These are phyloP conservation scores for Drosophila orena DNA, from an alignment of 1,140 invertebrate genomes.

Conservation along the genomic window DNA sequence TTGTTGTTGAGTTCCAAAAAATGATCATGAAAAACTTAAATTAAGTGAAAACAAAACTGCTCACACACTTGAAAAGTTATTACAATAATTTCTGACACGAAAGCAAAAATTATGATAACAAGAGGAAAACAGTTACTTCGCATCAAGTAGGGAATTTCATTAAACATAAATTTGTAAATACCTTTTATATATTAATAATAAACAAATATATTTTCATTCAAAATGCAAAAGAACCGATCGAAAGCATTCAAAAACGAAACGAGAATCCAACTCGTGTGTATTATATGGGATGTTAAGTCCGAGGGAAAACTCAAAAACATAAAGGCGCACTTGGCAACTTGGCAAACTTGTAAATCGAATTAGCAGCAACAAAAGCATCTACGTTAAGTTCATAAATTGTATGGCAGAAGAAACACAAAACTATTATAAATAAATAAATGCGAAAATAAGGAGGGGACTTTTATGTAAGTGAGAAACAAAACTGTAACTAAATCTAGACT, in stretches of 20 bases:
- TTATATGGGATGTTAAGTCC: conserved; percentile 47
- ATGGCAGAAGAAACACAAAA: conserved; percentile 49
- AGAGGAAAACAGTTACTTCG: conserved; percentile 50
- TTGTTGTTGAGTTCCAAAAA: conserved; percentile 62
- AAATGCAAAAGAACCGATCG: conserved; percentile 57
- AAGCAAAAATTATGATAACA: conserved; percentile 38
- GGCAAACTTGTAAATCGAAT: conserved; percentile 73
- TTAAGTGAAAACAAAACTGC: conserved; percentile 63
- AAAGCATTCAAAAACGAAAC: conserved; percentile 50
- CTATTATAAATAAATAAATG: conserved; percentile 41
- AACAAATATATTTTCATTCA: conserved; percentile 70
- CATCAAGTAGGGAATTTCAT: conserved; percentile 78
- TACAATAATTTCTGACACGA: conserved; percentile 63
- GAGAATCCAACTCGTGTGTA: conserved; percentile 62
- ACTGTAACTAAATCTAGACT: conserved; percentile 82
- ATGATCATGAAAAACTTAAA: conserved; percentile 16
- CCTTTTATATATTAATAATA: conserved; percentile 59
- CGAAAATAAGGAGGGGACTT: conserved; percentile 10
- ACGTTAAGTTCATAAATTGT: conserved; percentile 63
- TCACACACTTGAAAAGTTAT: conserved; percentile 84
- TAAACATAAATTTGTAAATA: conserved; percentile 68
- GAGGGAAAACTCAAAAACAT: conserved; percentile 49
- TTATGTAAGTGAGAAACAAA: conserved; percentile 68
- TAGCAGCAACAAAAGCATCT: conserved; percentile 45
- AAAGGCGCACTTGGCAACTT: conserved; percentile 68